Base-by-base conservation (phyloP, 2,113 vertebrate species). In the Phaethon lepturus region DNA sequence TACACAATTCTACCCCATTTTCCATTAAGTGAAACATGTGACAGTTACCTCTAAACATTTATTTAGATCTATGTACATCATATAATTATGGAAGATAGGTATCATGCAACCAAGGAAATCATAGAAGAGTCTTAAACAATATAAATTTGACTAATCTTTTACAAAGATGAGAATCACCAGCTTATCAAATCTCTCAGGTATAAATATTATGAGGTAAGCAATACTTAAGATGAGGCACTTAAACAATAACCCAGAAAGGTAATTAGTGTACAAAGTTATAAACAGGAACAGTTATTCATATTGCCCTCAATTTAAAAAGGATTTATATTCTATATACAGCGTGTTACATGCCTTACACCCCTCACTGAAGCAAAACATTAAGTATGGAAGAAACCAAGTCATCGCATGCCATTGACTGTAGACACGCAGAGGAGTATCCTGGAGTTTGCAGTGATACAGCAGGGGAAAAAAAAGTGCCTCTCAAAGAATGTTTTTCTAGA, bases 171-270 rank as follows among this genome's bases (percentile, higher is more conserved):
- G 33, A 86, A 77, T 31, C 45, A 56, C 80, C 25, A n/a, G 53
- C 58, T 84, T 76, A 91, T 84, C 88, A 83, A 90, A 88, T 5
- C 31, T 63, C 78, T 71, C 59, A 4, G 72, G 76, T 94, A 89
- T 78, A 91, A 96, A 97, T 49, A 95, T 45, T 35, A 93, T 52
- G 86, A 95, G 95, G 88, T 88, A 92, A 97, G 88, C 72, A 80
- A 82, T 81, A 97, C 82, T 89, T 62, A 42, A 69, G 56, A 88
- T 82, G 90, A 96, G 96, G 97, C 95, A 94, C 89, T 97, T 96
- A 22, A 89, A 95, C 52, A 84, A 73, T 42, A 90, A 84, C 86
- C 72, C 55, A 58, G 66, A 79, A 77, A 91, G 82, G 73, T 79
- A 83, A 76, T 20, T 17, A 79, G 81, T 10, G 50, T 69, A 96